Evolutionary conservation across 2,888 invertebrate species (phyloP).

Genomic region (Saturnia japonica): DNA sequence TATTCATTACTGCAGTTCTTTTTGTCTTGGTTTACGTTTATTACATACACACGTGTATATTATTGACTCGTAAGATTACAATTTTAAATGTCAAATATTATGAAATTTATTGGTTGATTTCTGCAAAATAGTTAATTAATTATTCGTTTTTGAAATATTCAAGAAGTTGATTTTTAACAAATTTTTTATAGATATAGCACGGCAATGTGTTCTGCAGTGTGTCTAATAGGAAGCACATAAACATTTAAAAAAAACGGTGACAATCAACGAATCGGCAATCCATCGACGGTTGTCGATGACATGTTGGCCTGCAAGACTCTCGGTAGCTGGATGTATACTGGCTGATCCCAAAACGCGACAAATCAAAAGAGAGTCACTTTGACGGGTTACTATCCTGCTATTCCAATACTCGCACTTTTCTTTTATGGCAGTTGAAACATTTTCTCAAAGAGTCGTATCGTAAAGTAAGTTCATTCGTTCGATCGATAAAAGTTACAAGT

Average conservation of each 20-base stretch:
- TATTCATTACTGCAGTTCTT: constrained; percentile 40
- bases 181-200: too few relatives aligned
- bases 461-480: neutral
- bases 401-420: neutral
- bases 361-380: too few relatives aligned
- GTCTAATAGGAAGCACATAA: too few relatives aligned
- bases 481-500: constrained; percentile 9
- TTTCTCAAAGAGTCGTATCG: constrained; percentile 6
- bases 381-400: too few relatives aligned
- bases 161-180: neutral
- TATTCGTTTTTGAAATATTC: neutral
- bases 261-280: too few relatives aligned
- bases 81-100: neutral
- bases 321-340: too few relatives aligned
- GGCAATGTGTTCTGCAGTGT: too few relatives aligned
- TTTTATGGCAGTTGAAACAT: constrained; percentile 3
- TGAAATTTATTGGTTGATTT: neutral
- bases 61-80: neutral
- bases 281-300: too few relatives aligned
- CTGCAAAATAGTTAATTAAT: neutral
- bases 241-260: too few relatives aligned
- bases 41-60: neutral
- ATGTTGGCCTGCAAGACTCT: too few relatives aligned
- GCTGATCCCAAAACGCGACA: too few relatives aligned
- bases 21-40: constrained; percentile 19